phyloP scores from a whole-genome alignment of 2,113 vertebrate genomes.

The Neopipo cinnamomea region DNA sequence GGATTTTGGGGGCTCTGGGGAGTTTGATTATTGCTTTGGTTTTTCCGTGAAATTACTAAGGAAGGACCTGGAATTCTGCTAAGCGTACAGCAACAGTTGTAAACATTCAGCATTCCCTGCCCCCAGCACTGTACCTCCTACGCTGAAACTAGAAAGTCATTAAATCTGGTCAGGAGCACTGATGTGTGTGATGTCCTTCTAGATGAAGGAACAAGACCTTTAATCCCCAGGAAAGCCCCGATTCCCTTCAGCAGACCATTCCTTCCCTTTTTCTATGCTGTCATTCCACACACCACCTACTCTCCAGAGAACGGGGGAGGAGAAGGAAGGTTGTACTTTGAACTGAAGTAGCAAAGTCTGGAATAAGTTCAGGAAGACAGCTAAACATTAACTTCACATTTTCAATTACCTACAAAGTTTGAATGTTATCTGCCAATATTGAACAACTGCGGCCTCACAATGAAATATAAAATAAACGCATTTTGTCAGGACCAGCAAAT shows the following conservation, averaged over 20 bases:
- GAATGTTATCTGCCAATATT: not conserved
- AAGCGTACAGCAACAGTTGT: not conserved
- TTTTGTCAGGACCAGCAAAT: not conserved
- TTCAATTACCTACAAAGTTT: not conserved
- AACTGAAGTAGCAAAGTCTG: not conserved
- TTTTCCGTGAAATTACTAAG: not conserved
- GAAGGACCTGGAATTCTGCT: not conserved
- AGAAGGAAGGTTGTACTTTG: not conserved
- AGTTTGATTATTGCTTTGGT: not conserved
- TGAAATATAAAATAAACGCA: not conserved
- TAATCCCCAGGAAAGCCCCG: not conserved
- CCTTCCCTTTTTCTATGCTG: not conserved
- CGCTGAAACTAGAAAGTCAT: not conserved
- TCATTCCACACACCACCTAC: not conserved
- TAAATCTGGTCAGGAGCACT: not conserved
- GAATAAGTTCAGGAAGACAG: not conserved
- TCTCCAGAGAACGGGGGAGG: not conserved
- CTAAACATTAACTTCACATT: conserved; percentile 16
- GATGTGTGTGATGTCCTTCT: accelerated
- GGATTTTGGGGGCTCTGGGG: not conserved
- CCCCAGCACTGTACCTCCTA: not conserved
- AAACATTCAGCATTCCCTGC: not conserved
- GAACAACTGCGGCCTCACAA: not conserved
- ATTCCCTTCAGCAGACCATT: not conserved
- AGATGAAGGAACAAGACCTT: not conserved